Percentiles rank a stretch among this genome's conserved stretches.
These are phyloP conservation scores for Dendroctonus ponderosae DNA, from an alignment of 1,140 invertebrate genomes.

Conservation along the genomic window DNA sequence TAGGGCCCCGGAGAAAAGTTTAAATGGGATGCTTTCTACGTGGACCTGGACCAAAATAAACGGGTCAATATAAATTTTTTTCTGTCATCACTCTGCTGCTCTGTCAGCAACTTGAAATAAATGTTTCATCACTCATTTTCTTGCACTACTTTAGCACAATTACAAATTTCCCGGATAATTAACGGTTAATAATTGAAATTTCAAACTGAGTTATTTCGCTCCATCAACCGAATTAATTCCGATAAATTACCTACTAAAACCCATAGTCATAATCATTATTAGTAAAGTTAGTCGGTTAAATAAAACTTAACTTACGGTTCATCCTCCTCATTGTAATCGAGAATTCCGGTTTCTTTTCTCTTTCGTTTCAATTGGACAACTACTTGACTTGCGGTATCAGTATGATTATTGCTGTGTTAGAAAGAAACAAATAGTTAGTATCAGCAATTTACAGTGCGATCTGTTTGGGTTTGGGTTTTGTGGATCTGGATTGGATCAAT, in stretches of 20 bases:
- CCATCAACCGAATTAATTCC: constrained; percentile 26
- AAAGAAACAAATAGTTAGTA: constrained; percentile 18
- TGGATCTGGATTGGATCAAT: no score
- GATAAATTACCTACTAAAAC: constrained; percentile 30
- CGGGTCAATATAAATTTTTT: neutral
- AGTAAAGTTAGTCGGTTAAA: constrained; percentile 32
- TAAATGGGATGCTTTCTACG: constrained; percentile 12
- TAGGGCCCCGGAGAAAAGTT: constrained; percentile 11
- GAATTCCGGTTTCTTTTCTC: constrained; percentile 38
- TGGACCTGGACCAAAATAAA: constrained; percentile 5
- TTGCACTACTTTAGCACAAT: no score
- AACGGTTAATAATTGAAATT: constrained; percentile 20
- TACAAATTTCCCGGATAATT: constrained; percentile 9
- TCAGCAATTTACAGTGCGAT: no score
- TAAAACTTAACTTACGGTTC: constrained; percentile 36
- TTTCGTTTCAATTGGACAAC: constrained; percentile 36
- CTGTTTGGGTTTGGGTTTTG: no score
- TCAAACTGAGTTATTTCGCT: constrained; percentile 23
- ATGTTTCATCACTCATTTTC: no score
- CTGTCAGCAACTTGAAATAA: no score
- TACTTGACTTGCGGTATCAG: constrained; percentile 38
- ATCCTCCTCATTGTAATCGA: constrained; percentile 41
- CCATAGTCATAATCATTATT: constrained; percentile 24
- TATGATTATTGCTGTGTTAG: constrained; percentile 37
- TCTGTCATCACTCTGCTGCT: no score